Conservation (phyloP, 2,797 vertebrate species). For the Poeciliopsis presidionis region DNA sequence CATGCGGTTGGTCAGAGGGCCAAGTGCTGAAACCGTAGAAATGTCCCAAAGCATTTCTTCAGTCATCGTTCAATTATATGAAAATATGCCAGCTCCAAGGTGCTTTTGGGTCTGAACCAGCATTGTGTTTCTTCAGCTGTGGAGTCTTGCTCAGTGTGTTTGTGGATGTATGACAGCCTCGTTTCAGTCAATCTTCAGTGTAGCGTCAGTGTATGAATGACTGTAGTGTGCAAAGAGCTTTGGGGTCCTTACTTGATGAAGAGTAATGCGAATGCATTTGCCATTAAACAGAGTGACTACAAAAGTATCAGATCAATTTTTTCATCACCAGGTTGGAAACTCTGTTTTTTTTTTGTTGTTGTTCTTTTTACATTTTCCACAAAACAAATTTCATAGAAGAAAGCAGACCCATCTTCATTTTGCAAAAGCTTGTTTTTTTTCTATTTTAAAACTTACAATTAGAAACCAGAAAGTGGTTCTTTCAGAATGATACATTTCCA, state of each 20-base stretch:
- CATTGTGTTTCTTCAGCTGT: background rate
- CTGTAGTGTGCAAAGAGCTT: no score
- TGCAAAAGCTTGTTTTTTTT: background rate
- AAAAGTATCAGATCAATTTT: background rate
- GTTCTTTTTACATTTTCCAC: background rate
- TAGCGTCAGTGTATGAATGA: no score
- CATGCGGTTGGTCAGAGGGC: no score
- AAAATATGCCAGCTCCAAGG: no score
- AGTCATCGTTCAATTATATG: no score
- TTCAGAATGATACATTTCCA: background rate
- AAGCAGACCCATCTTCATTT: background rate
- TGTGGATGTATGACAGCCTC: no score
- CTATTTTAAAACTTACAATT: background rate
- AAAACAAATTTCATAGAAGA: background rate
- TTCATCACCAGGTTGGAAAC: background rate
- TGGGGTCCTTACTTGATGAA: no score
- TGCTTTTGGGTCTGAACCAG: background rate
- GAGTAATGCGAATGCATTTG: background rate
- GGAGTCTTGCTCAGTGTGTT: no score
- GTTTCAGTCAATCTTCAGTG: no score
- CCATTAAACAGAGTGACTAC: background rate
- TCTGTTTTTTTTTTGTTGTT: background rate
- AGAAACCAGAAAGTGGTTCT: background rate
- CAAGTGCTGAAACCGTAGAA: no score
- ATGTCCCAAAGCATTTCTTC: no score